phyloP scores from a whole-genome alignment of 2,888 invertebrate genomes.

The Caenorhabditis virilis region DNA sequence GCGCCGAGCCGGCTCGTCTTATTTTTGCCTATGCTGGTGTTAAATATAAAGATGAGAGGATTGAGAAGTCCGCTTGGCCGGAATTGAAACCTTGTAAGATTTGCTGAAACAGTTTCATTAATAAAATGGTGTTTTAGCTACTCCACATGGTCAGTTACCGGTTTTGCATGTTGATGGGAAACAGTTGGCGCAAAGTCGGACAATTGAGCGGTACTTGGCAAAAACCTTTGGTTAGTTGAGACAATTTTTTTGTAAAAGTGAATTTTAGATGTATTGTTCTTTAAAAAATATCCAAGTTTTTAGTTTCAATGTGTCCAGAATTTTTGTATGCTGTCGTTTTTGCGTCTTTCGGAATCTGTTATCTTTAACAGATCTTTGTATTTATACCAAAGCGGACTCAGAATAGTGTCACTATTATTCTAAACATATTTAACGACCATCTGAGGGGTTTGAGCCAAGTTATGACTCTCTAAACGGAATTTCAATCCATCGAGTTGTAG shows the following conservation, averaged over 20 bases:
- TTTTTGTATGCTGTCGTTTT: too few species aligned
- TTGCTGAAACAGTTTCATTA: background rate
- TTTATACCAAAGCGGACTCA: too few species aligned
- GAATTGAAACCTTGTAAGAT: conserved; percentile 45
- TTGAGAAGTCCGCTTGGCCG: conserved; percentile 45
- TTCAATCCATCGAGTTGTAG: too few species aligned
- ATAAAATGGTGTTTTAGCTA: conserved; percentile 32
- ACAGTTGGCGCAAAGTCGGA: conserved; percentile 42
- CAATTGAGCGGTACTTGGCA: conserved; percentile 48
- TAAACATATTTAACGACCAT: too few species aligned
- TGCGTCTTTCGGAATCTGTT: too few species aligned
- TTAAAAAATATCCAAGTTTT: too few species aligned
- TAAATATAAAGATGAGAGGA: conserved; percentile 42
- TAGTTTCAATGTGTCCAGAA: too few species aligned
- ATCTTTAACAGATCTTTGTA: too few species aligned
- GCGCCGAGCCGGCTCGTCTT: conserved; percentile 50
- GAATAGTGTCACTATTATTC: too few species aligned
- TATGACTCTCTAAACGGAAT: too few species aligned
- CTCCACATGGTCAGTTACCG: conserved; percentile 50
- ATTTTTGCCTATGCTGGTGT: conserved; percentile 52
- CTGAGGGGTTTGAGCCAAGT: too few species aligned
- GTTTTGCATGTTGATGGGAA: conserved; percentile 49
- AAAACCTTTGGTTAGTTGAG: conserved; percentile 37
- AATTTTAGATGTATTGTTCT: too few species aligned
- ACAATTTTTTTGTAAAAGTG: background rate